Evolutionary conservation across 1,140 invertebrate genomes (phyloP), one percentile per base, ranked within the genome.

Genomic region (Batillaria attramentaria): DNA sequence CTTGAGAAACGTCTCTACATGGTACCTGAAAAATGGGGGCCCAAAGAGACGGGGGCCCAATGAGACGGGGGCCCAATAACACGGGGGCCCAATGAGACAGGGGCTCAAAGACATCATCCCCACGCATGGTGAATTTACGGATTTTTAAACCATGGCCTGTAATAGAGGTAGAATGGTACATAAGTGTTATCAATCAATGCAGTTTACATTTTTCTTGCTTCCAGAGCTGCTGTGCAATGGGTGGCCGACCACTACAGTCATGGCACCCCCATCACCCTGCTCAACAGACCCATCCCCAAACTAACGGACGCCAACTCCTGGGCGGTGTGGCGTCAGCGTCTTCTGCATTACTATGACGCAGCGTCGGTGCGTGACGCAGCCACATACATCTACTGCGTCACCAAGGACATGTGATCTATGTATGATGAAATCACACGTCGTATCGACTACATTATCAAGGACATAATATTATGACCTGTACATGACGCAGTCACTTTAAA

Each of bases 231-330:
- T 33, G 87, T 88, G 5, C 43, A 65, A 13, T 88, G 87, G 87
- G 85, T 88, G 1, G 87, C 85, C 16, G 76, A 84, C 65, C 87
- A 88, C 68, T 88, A 88, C 72, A 81, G 83, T 46, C 82, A 74
- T 4, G 87, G 87, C 10, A 88, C 87, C 35, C 87, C 87, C 10
- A 88, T 88, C 62, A 87, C 87, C 4, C 80, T 88, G 20, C 82
- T 88, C 5, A 83, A 88, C 79, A 78, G 87, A 41, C 84, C 85
- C 2, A 87, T 88, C 31, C 87, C 87, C 0, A 88, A 88, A 70
- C 78, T 88, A 24, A 69, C 69, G 20, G 84, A 88, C 46, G 84
- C 87, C 16, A 54, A 72, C 31, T 60, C 83, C 16, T 88, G 87
- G 87, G 57, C 68, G 1, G 80, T 86, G 8, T 88, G 87, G 87